Evolutionary conservation across 2,888 invertebrate species (phyloP).

Genomic region (Pseudococcus viburni): DNA sequence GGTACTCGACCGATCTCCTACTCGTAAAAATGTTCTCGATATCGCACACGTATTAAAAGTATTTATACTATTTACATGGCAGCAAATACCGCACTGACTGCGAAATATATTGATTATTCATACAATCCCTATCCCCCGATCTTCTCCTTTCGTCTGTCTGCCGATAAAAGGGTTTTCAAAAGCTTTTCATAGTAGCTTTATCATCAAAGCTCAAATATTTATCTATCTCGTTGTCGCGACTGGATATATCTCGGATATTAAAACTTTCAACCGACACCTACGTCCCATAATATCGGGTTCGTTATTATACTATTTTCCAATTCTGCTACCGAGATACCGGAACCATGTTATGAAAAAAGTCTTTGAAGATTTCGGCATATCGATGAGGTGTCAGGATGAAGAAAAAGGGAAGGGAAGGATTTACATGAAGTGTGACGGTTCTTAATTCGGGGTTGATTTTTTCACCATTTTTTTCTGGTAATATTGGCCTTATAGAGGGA

Average conservation of each 20-base stretch:
- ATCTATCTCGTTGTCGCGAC: slow-evolving; percentile 25
- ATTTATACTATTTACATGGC: not conserved
- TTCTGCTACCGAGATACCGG: not conserved
- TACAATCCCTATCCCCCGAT: not conserved
- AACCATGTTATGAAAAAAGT: not conserved
- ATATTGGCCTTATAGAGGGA: too few species aligned
- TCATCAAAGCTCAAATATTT: slow-evolving; percentile 17
- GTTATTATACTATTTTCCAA: not conserved
- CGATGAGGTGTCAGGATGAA: too few species aligned
- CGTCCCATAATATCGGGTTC: not conserved
- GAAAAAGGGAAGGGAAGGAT: too few species aligned
- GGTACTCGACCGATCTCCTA: not conserved
- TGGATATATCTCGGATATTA: not conserved
- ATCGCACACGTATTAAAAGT: not conserved
- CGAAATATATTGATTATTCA: not conserved
- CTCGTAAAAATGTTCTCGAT: not conserved
- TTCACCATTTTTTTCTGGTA: too few species aligned
- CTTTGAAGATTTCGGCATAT: too few species aligned
- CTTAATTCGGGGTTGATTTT: too few species aligned
- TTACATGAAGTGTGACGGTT: too few species aligned
- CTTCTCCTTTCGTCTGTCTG: not conserved
- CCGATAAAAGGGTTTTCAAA: slow-evolving; percentile 23
- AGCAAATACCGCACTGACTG: not conserved
- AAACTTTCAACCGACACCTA: slow-evolving; percentile 7
- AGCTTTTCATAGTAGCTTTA: not conserved